phyloP scores from a whole-genome alignment of 2,888 invertebrate species.

The Lottia scabra region DNA sequence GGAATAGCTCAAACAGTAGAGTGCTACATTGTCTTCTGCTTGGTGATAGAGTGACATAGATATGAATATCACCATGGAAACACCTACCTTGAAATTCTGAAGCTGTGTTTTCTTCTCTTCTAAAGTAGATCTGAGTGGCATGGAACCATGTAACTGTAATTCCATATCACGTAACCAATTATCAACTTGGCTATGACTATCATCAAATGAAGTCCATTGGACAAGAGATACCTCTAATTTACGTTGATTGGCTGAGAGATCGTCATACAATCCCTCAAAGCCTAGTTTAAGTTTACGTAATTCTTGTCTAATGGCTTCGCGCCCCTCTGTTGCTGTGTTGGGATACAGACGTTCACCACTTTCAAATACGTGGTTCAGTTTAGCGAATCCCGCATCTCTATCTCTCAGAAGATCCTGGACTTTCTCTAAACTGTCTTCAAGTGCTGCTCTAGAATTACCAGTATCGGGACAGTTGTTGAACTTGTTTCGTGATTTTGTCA shows the following conservation, averaged over 20 bases:
- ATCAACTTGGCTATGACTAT: conserved; percentile 82
- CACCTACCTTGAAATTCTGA: conserved; percentile 53
- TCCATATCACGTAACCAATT: conserved; percentile 84
- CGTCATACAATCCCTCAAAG: conserved; percentile 89
- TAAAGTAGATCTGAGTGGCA: conserved; percentile 85
- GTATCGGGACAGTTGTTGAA: conserved; percentile 81
- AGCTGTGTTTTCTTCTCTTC: conserved; percentile 90
- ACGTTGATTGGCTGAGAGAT: conserved; percentile 85
- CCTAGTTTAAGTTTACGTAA: conserved; percentile 83
- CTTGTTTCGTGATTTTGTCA: conserved; percentile 89
- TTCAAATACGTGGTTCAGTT: conserved; percentile 80
- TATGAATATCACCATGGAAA: no score
- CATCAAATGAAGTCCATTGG: conserved; percentile 94
- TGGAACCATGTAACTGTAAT: conserved; percentile 80
- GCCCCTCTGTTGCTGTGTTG: conserved; percentile 90
- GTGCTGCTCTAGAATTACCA: conserved; percentile 84
- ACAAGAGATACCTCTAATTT: conserved; percentile 88
- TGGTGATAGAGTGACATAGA: no score
- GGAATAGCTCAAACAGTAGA: no score
- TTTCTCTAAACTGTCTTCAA: conserved; percentile 82
- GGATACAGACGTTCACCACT: conserved; percentile 91
- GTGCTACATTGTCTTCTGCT: no score
- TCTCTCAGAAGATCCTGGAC: conserved; percentile 74
- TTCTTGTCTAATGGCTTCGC: conserved; percentile 89
- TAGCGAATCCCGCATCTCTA: conserved; percentile 85